Conservation (phyloP, 1,140 invertebrate genomes). For the Drosophila ananassae region DNA sequence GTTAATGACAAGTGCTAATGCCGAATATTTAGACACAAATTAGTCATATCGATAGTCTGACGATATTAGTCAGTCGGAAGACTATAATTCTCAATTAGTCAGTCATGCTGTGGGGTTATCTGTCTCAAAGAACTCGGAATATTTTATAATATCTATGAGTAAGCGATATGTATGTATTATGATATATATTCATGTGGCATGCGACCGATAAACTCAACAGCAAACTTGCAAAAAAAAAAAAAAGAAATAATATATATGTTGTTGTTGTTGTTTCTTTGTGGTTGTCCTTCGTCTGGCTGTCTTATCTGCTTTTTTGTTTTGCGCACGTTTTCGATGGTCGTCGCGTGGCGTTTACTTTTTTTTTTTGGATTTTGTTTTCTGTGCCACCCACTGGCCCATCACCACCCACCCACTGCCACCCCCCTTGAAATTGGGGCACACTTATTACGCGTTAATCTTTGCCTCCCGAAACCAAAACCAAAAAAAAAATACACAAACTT, state of each 20-base stretch:
- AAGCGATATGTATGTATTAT: too few species aligned
- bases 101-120: too few species aligned
- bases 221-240: background rate
- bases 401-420: background rate
- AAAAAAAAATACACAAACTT: conserved; percentile 30
- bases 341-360: conserved; percentile 1
- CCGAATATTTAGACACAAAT: background rate
- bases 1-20: conserved; percentile 1
- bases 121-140: too few species aligned
- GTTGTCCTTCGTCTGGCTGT: conserved; percentile 37
- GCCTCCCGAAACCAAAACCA: background rate
- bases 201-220: conserved; percentile 1
- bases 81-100: too few species aligned
- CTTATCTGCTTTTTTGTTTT: conserved; percentile 74
- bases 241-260: background rate
- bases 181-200: background rate
- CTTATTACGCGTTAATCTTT: conserved; percentile 50
- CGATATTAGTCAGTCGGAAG: background rate
- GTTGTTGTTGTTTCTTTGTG: conserved; percentile 19
- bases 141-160: too few species aligned
- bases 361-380: background rate
- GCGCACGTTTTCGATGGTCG: conserved; percentile 64
- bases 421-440: conserved; percentile 43
- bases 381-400: background rate
- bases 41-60: background rate